Base-by-base conservation (phyloP, 2,797 vertebrate genomes). In the Benthosema pterotum region DNA sequence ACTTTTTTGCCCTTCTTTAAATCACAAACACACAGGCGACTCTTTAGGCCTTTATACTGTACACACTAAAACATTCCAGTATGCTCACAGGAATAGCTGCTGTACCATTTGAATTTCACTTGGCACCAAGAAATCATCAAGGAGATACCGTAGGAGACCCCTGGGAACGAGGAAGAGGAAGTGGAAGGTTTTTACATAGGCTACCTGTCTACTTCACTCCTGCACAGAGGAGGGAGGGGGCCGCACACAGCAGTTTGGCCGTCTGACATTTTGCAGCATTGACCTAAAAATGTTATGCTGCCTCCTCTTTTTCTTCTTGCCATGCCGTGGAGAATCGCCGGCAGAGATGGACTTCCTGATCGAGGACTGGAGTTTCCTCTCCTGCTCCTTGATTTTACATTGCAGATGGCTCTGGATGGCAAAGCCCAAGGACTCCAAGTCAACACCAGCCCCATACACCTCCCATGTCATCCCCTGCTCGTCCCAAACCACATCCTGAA, bases 391-490 rank as follows among this genome's bases (percentile, higher is more conserved):
- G 84, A 99, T 99, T 81, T 99, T 98, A 80, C 96, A 95, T 87
- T 98, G 97, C 63, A 99, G 83, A 77, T 99, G 98, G 89, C 96
- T 99, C 92, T 99, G 98, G 80, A 99, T 99, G 43, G 97, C 98
- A 13, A 98, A 93, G 18, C 98, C 98, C 28, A 99, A 88, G 0
- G 95, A 98, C 75, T 99, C 98, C 0, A 95, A 96, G 83, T 99
- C 98, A 0, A 98, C 90, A 0, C 97, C 96, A 0, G 98, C 98
- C 0, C 98, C 98, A 0, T 99, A 99, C 52, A 99, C 97, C 78
- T 99, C 98, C 98, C 98, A 99, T 0, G 98, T 99, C 98, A 99
- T 99, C 62, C 98, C 97, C 71, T 99, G 97, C 62, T 99, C 98
- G 0, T 99, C 98, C 97, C 98, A 99, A 38, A 97, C 86, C 0